Percentiles rank a stretch among this genome's conserved stretches.
phyloP scores from a whole-genome alignment of 2,797 vertebrate species.

The Eospalax fontanierii region DNA sequence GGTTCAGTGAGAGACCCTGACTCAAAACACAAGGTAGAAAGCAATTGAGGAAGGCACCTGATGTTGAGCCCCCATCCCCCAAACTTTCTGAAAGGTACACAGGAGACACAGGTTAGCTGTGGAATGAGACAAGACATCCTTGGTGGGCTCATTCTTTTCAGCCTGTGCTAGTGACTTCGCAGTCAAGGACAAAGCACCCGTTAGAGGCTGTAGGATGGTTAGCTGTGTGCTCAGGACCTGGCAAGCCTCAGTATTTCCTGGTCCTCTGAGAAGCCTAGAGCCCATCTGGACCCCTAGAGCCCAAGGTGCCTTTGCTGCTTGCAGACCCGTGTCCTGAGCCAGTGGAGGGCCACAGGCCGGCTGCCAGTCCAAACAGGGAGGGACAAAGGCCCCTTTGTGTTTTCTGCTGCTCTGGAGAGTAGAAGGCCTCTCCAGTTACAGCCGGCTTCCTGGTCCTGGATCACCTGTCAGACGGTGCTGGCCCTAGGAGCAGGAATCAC shows the following conservation, averaged over 20 bases:
- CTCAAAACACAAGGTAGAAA: not conserved
- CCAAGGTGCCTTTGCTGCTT: slow-evolving; percentile 21
- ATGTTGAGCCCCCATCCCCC: not conserved
- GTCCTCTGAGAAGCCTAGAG: not conserved
- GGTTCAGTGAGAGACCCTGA: not conserved
- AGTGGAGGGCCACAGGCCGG: not conserved
- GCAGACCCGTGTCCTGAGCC: not conserved
- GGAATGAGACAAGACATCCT: not conserved
- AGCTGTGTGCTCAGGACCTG: not conserved
- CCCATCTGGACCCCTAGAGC: not conserved
- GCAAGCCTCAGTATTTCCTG: not conserved
- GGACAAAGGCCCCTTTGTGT: slow-evolving; percentile 73
- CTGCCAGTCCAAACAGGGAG: not conserved
- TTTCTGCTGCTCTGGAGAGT: not conserved
- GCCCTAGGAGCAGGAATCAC: not conserved
- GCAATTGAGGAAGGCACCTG: not conserved
- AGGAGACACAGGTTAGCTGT: not conserved
- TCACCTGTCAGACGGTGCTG: slow-evolving; percentile 54
- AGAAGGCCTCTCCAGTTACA: slow-evolving; percentile 62
- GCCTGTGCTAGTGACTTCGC: not conserved
- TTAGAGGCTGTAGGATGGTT: not conserved
- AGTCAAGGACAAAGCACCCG: not conserved
- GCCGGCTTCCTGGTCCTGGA: not conserved
- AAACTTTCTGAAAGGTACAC: not conserved
- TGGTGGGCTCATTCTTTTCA: not conserved